These are phyloP conservation scores for Drosophila putrida DNA, from an alignment of 2,888 invertebrate genomes.

Conservation along the genomic window DNA sequence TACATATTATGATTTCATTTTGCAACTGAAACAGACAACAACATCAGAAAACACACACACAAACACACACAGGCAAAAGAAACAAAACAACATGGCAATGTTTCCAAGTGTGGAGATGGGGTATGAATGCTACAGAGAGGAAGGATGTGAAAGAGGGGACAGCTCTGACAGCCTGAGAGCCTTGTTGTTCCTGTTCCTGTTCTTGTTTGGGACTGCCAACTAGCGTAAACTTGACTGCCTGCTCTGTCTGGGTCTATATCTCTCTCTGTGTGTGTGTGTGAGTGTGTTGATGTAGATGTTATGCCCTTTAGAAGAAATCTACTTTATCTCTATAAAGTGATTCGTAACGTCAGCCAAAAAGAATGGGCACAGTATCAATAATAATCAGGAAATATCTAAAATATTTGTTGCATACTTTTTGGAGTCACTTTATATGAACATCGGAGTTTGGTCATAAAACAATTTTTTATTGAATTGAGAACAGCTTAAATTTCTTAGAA, in stretches of 20 bases:
- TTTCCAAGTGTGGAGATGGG: not conserved
- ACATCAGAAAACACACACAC: not conserved
- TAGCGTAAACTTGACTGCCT: slow-evolving; percentile 41
- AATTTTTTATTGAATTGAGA: not conserved
- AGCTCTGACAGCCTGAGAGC: not conserved
- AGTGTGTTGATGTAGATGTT: slow-evolving; percentile 2
- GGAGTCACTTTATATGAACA: not conserved
- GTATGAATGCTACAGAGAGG: not conserved
- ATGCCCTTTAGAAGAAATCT: slow-evolving; percentile 7
- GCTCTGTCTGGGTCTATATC: not conserved
- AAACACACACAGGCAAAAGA: slow-evolving; percentile 7
- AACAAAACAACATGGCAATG: slow-evolving; percentile 30
- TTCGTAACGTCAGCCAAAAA: not conserved
- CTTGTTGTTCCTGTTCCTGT: slow-evolving; percentile 16
- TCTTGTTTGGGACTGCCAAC: slow-evolving; percentile 38
- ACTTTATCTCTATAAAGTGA: not conserved
- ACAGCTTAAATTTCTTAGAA: too few relatives aligned
- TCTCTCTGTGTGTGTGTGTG: not conserved
- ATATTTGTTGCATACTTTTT: not conserved
- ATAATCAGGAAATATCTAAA: not conserved
- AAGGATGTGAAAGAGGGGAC: not conserved
- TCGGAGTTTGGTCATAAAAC: not conserved
- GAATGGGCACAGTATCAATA: too few relatives aligned
- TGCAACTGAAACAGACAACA: slow-evolving; percentile 23
- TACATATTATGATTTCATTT: slow-evolving; percentile 55